Percentiles rank a stretch among this genome's conserved stretches.
Evolutionary conservation across 2,888 invertebrate species (phyloP).

Genomic region (Nowickia ferox): DNA sequence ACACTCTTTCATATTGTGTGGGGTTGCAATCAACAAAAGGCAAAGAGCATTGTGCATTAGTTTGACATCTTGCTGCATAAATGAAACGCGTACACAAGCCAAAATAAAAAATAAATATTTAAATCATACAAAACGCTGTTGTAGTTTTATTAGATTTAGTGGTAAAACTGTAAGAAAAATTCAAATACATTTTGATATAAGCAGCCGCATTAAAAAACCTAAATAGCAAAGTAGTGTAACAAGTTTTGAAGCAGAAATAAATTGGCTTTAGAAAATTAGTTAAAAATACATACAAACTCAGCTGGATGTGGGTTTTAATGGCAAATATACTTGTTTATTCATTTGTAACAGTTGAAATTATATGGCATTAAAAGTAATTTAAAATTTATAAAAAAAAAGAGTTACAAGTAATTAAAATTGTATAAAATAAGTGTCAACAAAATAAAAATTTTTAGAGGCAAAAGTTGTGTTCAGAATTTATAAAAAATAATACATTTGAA

Average conservation of each 20-base stretch:
- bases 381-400: background rate
- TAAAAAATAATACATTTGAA: too few relatives aligned
- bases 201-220: background rate
- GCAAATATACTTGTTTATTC: background rate
- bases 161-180: background rate
- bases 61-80: constrained; percentile 34
- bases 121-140: background rate
- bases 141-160: background rate
- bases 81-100: constrained; percentile 5
- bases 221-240: background rate
- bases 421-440: background rate
- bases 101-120: background rate
- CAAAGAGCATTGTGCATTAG: constrained; percentile 43
- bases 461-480: background rate
- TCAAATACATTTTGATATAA: constrained; percentile 21
- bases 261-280: constrained; percentile 41
- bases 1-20: constrained; percentile 17
- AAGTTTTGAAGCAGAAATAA: constrained; percentile 12
- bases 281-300: background rate
- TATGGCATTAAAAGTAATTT: background rate
- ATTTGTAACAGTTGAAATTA: background rate
- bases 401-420: background rate
- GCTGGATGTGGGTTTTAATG: background rate
- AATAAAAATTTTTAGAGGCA: background rate
- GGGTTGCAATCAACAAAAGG: constrained; percentile 50